These are phyloP conservation scores for Peucedramus taeniatus DNA, from an alignment of 2,113 vertebrate species.

Conservation along the genomic window DNA sequence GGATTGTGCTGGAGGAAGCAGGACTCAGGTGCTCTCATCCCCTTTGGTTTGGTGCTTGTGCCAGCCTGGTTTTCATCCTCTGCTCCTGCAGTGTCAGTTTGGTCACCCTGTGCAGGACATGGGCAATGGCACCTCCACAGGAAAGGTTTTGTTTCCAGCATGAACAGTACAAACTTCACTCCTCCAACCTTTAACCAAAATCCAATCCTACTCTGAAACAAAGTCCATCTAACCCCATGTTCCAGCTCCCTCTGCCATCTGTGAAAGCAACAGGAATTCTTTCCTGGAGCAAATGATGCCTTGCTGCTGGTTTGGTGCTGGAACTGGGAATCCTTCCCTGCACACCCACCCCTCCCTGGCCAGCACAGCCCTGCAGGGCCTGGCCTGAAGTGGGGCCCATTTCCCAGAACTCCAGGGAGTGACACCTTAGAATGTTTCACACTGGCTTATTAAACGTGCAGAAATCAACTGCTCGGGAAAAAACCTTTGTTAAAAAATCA, in stretches of 20 bases:
- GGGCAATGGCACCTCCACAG: not conserved
- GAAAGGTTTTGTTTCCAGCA: not conserved
- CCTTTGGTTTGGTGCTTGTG: not conserved
- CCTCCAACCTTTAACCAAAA: not conserved
- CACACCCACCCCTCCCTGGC: not conserved
- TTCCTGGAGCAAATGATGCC: not conserved
- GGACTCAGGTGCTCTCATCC: not conserved
- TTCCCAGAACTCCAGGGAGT: not conserved
- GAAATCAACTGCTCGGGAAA: not conserved
- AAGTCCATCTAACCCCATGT: not conserved
- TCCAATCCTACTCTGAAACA: not conserved
- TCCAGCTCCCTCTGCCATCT: not conserved
- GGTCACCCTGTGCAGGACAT: not conserved
- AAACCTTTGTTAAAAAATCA: not conserved
- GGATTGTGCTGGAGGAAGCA: not conserved
- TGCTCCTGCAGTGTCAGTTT: not conserved
- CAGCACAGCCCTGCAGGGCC: not conserved
- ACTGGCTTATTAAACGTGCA: fast-evolving
- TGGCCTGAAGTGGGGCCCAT: not conserved
- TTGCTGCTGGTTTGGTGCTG: not conserved
- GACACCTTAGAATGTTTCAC: not conserved
- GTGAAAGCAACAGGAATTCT: not conserved
- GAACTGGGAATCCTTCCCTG: not conserved
- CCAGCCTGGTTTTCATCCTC: not conserved
- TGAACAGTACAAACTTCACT: not conserved